Conservation (phyloP, 2,888 invertebrate genomes). For the Andrena bucephala region DNA sequence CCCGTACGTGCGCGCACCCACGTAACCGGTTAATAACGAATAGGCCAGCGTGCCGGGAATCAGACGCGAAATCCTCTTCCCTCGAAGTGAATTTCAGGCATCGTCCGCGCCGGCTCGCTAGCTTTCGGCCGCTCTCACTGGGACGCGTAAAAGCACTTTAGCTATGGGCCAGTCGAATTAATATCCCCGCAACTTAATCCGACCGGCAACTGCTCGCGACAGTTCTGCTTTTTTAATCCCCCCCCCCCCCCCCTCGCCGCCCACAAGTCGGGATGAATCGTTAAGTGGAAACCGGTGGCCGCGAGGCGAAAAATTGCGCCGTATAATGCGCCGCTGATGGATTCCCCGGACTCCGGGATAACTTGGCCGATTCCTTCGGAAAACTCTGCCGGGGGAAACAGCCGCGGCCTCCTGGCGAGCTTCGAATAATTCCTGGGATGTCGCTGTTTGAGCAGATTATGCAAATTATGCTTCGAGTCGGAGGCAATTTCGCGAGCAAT, state of each 20-base stretch:
- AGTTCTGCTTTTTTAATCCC: slow-evolving; percentile 20
- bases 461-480: background rate
- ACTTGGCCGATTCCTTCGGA: too few species aligned
- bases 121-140: slow-evolving; percentile 37
- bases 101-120: slow-evolving; percentile 1
- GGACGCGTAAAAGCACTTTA: slow-evolving; percentile 61
- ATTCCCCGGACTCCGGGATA: too few species aligned
- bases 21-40: slow-evolving; percentile 51
- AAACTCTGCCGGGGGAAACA: too few species aligned
- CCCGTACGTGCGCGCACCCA: slow-evolving; percentile 9
- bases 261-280: background rate
- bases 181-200: slow-evolving; percentile 59
- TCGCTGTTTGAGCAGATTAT: background rate
- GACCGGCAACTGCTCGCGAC: slow-evolving; percentile 23
- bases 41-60: slow-evolving; percentile 30
- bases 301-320: background rate
- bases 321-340: too few species aligned
- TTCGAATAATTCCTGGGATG: too few species aligned
- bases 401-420: too few species aligned
- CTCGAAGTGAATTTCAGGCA: slow-evolving; percentile 54
- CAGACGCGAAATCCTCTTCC: slow-evolving; percentile 56
- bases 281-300: background rate
- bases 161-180: slow-evolving; percentile 51
- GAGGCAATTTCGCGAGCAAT: background rate
- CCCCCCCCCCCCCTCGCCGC: background rate